Evolutionary conservation across 2,888 invertebrate species (phyloP).

Genomic region (Diabrotica balteata): DNA sequence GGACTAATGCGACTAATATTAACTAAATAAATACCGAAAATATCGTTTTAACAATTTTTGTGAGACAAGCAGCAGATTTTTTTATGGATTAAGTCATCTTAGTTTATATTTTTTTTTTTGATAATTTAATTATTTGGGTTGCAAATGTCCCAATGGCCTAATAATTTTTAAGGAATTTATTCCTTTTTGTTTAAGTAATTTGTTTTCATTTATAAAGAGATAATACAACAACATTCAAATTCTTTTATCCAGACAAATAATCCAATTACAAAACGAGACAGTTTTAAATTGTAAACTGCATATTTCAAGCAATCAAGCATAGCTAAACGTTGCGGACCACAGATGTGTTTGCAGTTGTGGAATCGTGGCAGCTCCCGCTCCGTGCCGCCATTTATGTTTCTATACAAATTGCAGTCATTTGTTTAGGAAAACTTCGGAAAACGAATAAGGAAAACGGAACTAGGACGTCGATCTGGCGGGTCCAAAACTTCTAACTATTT

Average conservation of each 20-base stretch:
- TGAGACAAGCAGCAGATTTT: too few species aligned
- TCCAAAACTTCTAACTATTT: conserved; percentile 9
- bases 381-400: conserved; percentile 39
- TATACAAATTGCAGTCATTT: conserved; percentile 46
- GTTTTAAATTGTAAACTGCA: conserved; percentile 4
- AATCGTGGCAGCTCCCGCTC: conserved; percentile 14
- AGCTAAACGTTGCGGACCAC: conserved; percentile 40
- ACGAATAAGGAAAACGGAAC: conserved; percentile 31
- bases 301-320: conserved; percentile 15
- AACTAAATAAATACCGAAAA: too few species aligned
- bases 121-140: too few species aligned
- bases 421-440: conserved; percentile 36
- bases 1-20: too few species aligned
- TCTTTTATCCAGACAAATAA: conserved; percentile 9
- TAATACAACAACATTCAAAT: too few species aligned
- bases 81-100: too few species aligned
- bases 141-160: too few species aligned
- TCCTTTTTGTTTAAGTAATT: too few species aligned
- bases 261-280: conserved; percentile 6
- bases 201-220: too few species aligned
- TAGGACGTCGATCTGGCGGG: conserved; percentile 7
- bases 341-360: conserved; percentile 40
- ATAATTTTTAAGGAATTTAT: too few species aligned
- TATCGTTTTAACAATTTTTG: too few species aligned
- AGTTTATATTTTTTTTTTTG: too few species aligned